These are phyloP conservation scores for Peromyscus aztecus DNA, from an alignment of 2,797 vertebrate species.

Conservation along the genomic window DNA sequence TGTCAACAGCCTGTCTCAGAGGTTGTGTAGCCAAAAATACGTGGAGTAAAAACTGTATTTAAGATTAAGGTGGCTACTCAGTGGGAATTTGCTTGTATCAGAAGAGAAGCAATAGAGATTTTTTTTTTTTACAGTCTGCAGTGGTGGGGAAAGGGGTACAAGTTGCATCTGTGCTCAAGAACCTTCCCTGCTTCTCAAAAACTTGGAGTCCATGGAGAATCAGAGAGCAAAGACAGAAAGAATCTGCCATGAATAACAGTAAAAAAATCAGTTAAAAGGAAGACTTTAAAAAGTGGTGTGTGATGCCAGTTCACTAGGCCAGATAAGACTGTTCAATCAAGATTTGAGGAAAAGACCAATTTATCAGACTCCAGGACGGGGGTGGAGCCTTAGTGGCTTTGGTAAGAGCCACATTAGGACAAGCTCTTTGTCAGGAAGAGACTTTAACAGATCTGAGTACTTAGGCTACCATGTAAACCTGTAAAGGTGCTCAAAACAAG, in stretches of 20 bases:
- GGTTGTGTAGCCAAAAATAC: not conserved
- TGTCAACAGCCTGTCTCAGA: not conserved
- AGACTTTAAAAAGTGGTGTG: not conserved
- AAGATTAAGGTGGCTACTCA: not conserved
- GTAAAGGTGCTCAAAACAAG: not conserved
- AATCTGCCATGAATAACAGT: not conserved
- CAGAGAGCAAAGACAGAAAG: not conserved
- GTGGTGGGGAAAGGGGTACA: too few relatives aligned
- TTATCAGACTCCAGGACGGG: not conserved
- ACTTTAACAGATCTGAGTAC: not conserved
- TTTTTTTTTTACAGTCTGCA: not conserved
- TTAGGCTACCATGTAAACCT: not conserved
- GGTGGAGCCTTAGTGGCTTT: not conserved
- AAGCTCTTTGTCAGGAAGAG: not conserved
- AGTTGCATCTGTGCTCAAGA: not conserved
- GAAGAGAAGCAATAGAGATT: not conserved
- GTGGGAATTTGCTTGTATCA: not conserved
- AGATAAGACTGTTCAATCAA: not conserved
- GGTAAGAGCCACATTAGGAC: not conserved
- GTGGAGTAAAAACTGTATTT: not conserved
- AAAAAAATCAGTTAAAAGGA: not conserved
- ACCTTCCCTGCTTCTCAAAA: not conserved
- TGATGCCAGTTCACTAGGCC: not conserved
- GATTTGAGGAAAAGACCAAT: not conserved
- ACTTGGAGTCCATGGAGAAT: not conserved